Conservation (phyloP, 2,113 vertebrate genomes). For the Scomber colias region DNA sequence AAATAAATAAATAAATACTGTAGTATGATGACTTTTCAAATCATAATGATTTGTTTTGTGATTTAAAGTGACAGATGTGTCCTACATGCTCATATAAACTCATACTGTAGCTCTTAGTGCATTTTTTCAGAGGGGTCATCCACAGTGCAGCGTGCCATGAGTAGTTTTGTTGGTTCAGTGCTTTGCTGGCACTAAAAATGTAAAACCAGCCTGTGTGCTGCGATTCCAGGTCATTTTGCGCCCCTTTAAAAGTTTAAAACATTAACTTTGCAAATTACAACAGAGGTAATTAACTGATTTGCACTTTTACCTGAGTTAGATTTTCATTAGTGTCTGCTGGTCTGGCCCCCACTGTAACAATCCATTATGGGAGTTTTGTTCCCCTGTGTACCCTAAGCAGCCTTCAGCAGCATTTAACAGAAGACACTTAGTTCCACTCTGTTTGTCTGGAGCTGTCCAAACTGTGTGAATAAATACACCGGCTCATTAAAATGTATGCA, state of each 20-base stretch:
- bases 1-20: too few species aligned
- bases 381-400: constrained; percentile 24
- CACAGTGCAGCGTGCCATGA: background rate
- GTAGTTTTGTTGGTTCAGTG: background rate
- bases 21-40: too few species aligned
- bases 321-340: constrained; percentile 13
- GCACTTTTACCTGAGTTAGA: constrained; percentile 9
- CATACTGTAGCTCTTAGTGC: too few species aligned
- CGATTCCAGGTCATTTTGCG: background rate
- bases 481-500: constrained; percentile 62
- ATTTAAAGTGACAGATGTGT: too few species aligned
- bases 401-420: constrained; percentile 36
- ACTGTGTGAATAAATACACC: constrained; percentile 48
- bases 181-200: background rate
- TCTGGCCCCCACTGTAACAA: background rate
- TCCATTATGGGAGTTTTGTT: constrained; percentile 19
- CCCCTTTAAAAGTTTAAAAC: background rate
- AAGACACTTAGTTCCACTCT: constrained; percentile 42
- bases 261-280: constrained; percentile 14
- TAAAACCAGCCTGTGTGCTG: background rate
- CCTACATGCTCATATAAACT: too few species aligned
- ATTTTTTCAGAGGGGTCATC: too few species aligned
- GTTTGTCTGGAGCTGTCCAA: constrained; percentile 25
- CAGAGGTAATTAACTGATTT: constrained; percentile 9
- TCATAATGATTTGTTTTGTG: too few species aligned